Base-by-base conservation (phyloP, 2,888 invertebrate species). In the Eucriotettix oculatus region DNA sequence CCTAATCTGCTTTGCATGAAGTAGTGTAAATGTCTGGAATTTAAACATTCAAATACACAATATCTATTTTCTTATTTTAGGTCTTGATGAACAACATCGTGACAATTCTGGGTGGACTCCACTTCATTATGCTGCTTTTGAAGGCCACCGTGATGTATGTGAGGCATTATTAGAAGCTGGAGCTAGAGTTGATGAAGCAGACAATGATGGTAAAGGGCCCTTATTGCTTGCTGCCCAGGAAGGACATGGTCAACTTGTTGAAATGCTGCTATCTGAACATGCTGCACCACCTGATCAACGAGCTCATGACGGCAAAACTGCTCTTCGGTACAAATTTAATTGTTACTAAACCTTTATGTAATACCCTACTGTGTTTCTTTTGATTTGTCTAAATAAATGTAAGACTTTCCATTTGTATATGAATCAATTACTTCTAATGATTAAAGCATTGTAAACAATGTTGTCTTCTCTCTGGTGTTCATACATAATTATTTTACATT, bases 51-150 rank as follows among this genome's bases (percentile, higher is more conserved):
- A 14, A 52, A 52, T 52, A 10, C 52, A 9, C 1, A 10, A 17
- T 54, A 48, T 60, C 16, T 9, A 53, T 53, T 60, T 10, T 60
- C n/a, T 53, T 55, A n/a, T 61, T 60, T 12, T 61, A 76, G 76
- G 90, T 0, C 71, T 90, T 56, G 90, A 90, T 68, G 90, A 90
- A 68, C 89, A 89, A 63, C 90, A 90, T 69, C 77, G 90, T n/a
- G 97, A 97, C 71, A 94, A 95, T 74, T 90, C 91, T 0, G 96
- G 97, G 0, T 97, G 96, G 97, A 96, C 97, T 1, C 95, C 98
- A 0, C 73, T 98, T 59, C 96, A 97, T 71, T 96, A 97, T 71
- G 88, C 96, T 0, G 91, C 96, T 14, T 96, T 95, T 71, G 94
- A 97, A 78, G 89, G 93, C 12, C 93, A 94, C 71, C 75, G 82